A percentile compares a stretch with the other conserved stretches of the same genome.
Evolutionary conservation across 2,888 invertebrate genomes (phyloP).

Genomic region (Meloe dianella): DNA sequence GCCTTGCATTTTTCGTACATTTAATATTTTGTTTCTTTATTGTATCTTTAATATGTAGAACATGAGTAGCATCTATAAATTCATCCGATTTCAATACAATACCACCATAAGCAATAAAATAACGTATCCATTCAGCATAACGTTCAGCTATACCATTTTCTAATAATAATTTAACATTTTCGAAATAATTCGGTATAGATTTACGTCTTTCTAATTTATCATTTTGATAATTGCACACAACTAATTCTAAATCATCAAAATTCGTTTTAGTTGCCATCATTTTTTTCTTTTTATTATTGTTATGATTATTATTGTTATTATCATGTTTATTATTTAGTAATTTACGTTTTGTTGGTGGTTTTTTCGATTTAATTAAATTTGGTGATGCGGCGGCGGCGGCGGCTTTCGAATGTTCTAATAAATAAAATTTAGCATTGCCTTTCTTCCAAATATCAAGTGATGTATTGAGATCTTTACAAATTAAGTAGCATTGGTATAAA

Average conservation of each 20-base stretch:
- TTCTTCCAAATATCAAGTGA: conserved; percentile 64
- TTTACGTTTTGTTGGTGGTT: not conserved
- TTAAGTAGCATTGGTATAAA: conserved; percentile 88
- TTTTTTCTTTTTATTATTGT: conserved; percentile 17
- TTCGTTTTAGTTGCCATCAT: conserved; percentile 20
- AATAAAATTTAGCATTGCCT: not conserved
- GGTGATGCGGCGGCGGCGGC: not conserved
- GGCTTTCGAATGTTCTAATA: conserved; percentile 8
- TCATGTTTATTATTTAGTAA: not conserved
- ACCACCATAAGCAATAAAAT: conserved; percentile 71
- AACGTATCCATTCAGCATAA: conserved; percentile 56
- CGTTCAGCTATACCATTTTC: conserved; percentile 52
- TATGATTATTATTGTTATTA: conserved; percentile 1
- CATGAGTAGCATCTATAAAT: conserved; percentile 53
- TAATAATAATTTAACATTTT: conserved; percentile 58
- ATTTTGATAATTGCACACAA: not conserved
- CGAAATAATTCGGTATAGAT: conserved; percentile 62
- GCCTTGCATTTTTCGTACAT: conserved; percentile 47
- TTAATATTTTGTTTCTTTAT: conserved; percentile 37
- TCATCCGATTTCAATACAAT: conserved; percentile 52
- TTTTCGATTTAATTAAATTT: conserved; percentile 6
- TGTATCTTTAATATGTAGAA: conserved; percentile 51
- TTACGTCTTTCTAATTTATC: conserved; percentile 44
- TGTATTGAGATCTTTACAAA: conserved; percentile 77
- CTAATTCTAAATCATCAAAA: conserved; percentile 15